Base-by-base conservation (phyloP, 2,888 invertebrate genomes). In the Oligia fasciuncula region DNA sequence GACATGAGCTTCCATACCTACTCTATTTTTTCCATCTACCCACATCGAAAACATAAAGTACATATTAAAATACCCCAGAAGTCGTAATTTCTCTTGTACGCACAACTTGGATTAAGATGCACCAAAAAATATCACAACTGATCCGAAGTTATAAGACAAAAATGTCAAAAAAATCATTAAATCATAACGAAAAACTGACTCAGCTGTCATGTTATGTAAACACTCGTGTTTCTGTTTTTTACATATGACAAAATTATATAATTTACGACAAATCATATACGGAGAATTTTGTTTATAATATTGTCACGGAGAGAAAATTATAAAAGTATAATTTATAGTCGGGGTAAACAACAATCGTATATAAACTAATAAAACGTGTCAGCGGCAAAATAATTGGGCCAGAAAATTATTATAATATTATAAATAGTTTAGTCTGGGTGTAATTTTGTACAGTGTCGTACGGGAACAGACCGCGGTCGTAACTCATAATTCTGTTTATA, bases 371-470 rank as follows among this genome's bases (percentile, higher is more conserved):
- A 96, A 96, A 96, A 96, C 91, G 94, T 96, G 96, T 96, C 96
- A 94, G 94, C 94, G 87, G 85, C 86, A 91, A 92, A 96, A 96
- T 97, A 96, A 96, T 96, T 96, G 96, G 96, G 93, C 93, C 94
- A 91, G 93, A 94, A 95, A 96, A 95, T 96, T 96, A 96, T 96
- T 95, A 96, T 96, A 95, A 94, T 96, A 95, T 94, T 96, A 95
- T 96, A 96, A 96, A 96, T 96, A 96, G 96, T 96, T 96, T 96
- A 95, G 93, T 94, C 94, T 93, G 92, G 92, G 92, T 93, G 94
- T 96, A 94, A 95, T 96, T 96, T 96, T 95, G 95, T 95, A n/a
- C n/a, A 49, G 91, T 94, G 95, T 95, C 94, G 91, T 92, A 91
- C 91, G 93, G 91, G 93, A 93, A 93, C 95, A 94, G 94, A 93